These are phyloP conservation scores for Oenanthe oenanthe DNA, from an alignment of 2,113 vertebrate species.

Conservation along the genomic window DNA sequence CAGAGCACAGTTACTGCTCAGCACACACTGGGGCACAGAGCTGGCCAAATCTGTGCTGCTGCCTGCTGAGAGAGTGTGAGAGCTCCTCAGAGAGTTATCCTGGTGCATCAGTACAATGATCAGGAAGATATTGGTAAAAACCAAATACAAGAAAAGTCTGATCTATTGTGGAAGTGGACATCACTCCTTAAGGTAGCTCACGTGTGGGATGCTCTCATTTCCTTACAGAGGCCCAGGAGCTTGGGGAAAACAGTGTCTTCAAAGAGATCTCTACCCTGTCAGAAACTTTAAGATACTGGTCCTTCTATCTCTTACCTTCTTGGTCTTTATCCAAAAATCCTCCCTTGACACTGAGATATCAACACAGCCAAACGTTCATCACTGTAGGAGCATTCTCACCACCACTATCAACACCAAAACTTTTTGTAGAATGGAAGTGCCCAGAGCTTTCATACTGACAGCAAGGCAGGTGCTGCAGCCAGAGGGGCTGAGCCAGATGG, in stretches of 20 bases:
- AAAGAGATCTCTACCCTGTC: background rate
- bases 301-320: background rate
- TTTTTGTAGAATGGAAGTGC: background rate
- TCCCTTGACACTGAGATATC: background rate
- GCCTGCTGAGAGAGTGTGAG: background rate
- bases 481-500: background rate
- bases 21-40: background rate
- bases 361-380: rapidly evolving
- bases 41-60: background rate
- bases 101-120: background rate
- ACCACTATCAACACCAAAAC: background rate
- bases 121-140: background rate
- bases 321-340: background rate
- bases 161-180: background rate
- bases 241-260: background rate
- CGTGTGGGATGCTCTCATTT: background rate
- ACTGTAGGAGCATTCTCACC: background rate
- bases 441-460: background rate
- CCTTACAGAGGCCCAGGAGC: background rate
- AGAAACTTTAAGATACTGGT: background rate
- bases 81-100: background rate
- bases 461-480: background rate
- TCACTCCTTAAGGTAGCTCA: background rate
- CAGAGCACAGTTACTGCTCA: background rate
- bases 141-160: background rate